Evolutionary conservation across 2,113 vertebrate genomes (phyloP), one percentile per base, ranked within the genome.

Genomic region (Cololabis saira): DNA sequence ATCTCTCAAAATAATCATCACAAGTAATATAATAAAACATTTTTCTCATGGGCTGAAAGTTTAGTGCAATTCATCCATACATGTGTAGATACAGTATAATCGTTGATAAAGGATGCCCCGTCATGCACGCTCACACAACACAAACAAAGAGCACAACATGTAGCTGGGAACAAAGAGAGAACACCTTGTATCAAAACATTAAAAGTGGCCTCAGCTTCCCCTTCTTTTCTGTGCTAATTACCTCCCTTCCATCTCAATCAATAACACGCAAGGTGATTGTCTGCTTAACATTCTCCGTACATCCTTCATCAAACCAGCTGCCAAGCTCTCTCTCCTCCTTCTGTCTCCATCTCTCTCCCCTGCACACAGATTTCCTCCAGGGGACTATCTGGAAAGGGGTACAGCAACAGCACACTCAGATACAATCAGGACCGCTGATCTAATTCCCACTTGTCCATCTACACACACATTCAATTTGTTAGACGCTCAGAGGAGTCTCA

Each of bases 401-500:
- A 74, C 88, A 76, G 85, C 81, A 81, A 65, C 87, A 80, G 89
- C 85, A 84, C 81, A 90, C 87, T 91, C 90, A 78, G 86, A 93
- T 89, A 90, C 89, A 88, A 91, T 92, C 92, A 87, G 84, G 86
- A 90, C 80, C 85, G 81, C 87, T 93, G 90, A 93, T 93, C 91
- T 91, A 92, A 92, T 92, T 93, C 90, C 88, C 85, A 73, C 88
- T 82, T 79, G 76, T 90, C 89, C 89, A 84, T 93, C 90, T 90
- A 91, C 90, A 90, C 91, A 92, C 87, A 90, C 90, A 92, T 93
- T 92, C 91, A 92, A 91, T 93, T 92, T 92, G 90, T 93, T 89
- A 88, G 89, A 78, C 71, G 84, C 80, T 90, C 84, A 82, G 88
- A 87, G 81, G 87, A 90, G 90, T 91, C 91, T 91, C 89, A 89